Conservation (phyloP, 2,888 invertebrate genomes). For the Dryadula phaetusa region DNA sequence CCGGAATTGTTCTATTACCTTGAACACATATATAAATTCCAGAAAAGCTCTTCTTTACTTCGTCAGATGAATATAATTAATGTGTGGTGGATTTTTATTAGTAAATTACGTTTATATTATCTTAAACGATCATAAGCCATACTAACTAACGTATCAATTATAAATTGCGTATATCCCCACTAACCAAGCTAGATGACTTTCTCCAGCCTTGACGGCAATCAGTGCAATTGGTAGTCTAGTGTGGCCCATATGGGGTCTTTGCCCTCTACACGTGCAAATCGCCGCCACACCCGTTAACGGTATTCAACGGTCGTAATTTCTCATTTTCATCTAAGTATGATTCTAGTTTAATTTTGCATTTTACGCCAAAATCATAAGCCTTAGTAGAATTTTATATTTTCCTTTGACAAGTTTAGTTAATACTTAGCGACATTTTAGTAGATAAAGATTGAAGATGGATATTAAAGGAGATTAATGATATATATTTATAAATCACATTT, state of each 20-base stretch:
- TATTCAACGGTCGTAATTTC: conserved; percentile 57
- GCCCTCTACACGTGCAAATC: conserved; percentile 68
- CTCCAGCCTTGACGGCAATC: conserved; percentile 41
- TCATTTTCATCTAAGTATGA: conserved; percentile 46
- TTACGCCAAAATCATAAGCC: conserved; percentile 7
- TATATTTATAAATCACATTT: too few species aligned
- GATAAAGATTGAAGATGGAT: too few species aligned
- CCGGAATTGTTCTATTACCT: background rate
- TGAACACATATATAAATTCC: background rate
- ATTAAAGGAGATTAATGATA: too few species aligned
- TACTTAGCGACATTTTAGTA: too few species aligned
- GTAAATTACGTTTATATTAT: background rate
- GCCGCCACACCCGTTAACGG: conserved; percentile 69
- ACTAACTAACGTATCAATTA: background rate
- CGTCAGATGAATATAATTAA: background rate
- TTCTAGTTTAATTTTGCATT: conserved; percentile 38
- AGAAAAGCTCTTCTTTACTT: background rate
- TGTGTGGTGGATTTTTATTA: background rate
- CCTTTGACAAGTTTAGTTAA: background rate
- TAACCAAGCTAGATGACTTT: conserved; percentile 40
- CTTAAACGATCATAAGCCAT: background rate
- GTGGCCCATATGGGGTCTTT: conserved; percentile 64
- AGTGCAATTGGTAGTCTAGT: conserved; percentile 48
- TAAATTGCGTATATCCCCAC: conserved; percentile 6
- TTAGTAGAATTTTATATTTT: background rate